Evolutionary conservation across 2,888 invertebrate species (phyloP).

Genomic region (Metopia argyrocephala): DNA sequence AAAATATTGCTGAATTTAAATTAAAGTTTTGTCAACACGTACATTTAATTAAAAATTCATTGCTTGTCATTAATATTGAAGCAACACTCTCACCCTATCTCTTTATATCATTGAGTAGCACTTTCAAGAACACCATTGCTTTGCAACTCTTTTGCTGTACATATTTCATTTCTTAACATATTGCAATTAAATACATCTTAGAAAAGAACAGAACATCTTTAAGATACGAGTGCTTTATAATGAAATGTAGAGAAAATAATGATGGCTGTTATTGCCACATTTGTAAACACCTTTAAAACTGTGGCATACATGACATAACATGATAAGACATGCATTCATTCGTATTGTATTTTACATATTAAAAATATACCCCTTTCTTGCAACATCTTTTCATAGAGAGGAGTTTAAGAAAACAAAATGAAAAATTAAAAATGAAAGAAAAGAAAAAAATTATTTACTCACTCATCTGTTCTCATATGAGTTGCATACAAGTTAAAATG

Average conservation of each 20-base stretch:
- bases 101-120: too few species aligned
- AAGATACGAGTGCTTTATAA: conserved; percentile 25
- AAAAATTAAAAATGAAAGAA: too few species aligned
- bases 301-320: too few species aligned
- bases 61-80: neutral
- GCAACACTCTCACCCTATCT: neutral
- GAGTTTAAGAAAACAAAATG: neutral
- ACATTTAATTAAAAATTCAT: neutral
- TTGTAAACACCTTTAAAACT: neutral
- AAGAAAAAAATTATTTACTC: too few species aligned
- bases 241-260: conserved; percentile 9
- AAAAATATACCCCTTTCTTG: neutral
- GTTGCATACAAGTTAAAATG: neutral
- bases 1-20: neutral
- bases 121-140: too few species aligned
- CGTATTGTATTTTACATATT: neutral
- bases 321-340: too few species aligned
- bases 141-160: too few species aligned
- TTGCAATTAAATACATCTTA: neutral
- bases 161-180: too few species aligned
- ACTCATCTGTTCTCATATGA: neutral
- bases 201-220: neutral
- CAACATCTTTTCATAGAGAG: neutral
- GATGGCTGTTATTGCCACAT: conserved; percentile 1
- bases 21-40: neutral